These are phyloP conservation scores for Amblyopsis rosae DNA, from an alignment of 2,113 vertebrate species.

Conservation along the genomic window DNA sequence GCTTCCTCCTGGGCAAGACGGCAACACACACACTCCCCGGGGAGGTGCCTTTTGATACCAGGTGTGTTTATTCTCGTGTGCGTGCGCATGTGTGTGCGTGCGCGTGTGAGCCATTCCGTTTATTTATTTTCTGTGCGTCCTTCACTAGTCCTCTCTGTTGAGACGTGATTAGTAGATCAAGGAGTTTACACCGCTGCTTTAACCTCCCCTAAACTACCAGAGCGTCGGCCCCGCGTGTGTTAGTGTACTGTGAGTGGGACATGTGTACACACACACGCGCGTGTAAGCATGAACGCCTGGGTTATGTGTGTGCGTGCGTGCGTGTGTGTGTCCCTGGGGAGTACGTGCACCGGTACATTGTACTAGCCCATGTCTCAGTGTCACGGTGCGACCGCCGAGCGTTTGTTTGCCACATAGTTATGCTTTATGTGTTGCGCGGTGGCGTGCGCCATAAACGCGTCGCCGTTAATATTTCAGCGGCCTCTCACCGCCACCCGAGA, in stretches of 20 bases:
- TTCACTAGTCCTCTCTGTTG: constrained; percentile 7
- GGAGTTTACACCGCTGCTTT: constrained; percentile 26
- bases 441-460: constrained; percentile 52
- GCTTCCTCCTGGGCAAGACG: constrained; percentile 91
- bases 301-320: neutral
- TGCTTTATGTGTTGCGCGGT: constrained; percentile 58
- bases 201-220: constrained; percentile 5
- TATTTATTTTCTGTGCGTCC: constrained; percentile 2
- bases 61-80: constrained; percentile 55
- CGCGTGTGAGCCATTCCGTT: neutral
- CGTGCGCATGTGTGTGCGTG: neutral
- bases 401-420: constrained; percentile 61
- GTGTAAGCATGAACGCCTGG: constrained; percentile 10
- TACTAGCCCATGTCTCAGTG: constrained; percentile 33
- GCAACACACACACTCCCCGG: constrained; percentile 93
- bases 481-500: constrained; percentile 35
- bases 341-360: neutral
- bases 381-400: constrained; percentile 30
- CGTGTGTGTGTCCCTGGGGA: constrained; percentile 25
- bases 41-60: constrained; percentile 92
- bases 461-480: constrained; percentile 57
- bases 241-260: neutral
- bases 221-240: constrained; percentile 20
- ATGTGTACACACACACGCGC: neutral
- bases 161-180: constrained; percentile 14